Evolutionary conservation across 2,888 invertebrate genomes (phyloP).

Genomic region (Tridacna crocea): DNA sequence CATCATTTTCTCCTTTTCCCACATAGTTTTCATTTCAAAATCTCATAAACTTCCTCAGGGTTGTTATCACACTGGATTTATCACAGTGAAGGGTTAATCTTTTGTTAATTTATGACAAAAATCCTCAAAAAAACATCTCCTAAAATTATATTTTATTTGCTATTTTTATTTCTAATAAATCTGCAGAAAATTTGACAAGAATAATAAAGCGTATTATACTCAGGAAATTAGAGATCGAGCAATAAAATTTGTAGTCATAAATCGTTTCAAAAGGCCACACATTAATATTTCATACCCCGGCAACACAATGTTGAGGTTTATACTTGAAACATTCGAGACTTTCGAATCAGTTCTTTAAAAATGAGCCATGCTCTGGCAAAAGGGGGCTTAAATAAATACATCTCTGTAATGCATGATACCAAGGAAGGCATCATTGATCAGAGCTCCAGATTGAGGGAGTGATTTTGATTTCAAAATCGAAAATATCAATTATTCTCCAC

Average conservation of each 20-base stretch:
- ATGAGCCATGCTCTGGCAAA: too few relatives aligned
- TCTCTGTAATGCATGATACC: too few relatives aligned
- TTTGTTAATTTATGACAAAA: conserved; percentile 54
- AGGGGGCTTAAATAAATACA: too few relatives aligned
- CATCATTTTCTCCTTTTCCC: too few relatives aligned
- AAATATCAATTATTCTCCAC: too few relatives aligned
- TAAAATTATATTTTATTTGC: conserved; percentile 54
- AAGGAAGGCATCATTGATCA: too few relatives aligned
- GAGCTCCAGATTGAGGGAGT: too few relatives aligned
- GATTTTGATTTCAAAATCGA: too few relatives aligned
- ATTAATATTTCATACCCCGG: conserved; percentile 28
- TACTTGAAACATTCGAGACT: conserved; percentile 15
- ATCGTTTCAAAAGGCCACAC: conserved; percentile 37
- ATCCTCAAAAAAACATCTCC: conserved; percentile 29
- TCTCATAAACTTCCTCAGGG: too few relatives aligned
- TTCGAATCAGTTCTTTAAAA: conserved; percentile 13
- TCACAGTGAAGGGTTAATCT: conserved; percentile 14
- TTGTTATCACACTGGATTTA: too few relatives aligned
- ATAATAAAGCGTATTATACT: conserved; percentile 40
- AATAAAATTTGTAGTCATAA: conserved; percentile 33
- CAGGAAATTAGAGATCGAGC: conserved; percentile 38
- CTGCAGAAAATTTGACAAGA: conserved; percentile 49
- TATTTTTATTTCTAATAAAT: conserved; percentile 53
- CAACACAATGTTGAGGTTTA: conserved; percentile 7
- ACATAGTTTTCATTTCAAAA: too few relatives aligned